These are phyloP conservation scores for Paradoxurus hermaphroditus DNA, from an alignment of 2,113 vertebrate genomes.

Conservation along the genomic window DNA sequence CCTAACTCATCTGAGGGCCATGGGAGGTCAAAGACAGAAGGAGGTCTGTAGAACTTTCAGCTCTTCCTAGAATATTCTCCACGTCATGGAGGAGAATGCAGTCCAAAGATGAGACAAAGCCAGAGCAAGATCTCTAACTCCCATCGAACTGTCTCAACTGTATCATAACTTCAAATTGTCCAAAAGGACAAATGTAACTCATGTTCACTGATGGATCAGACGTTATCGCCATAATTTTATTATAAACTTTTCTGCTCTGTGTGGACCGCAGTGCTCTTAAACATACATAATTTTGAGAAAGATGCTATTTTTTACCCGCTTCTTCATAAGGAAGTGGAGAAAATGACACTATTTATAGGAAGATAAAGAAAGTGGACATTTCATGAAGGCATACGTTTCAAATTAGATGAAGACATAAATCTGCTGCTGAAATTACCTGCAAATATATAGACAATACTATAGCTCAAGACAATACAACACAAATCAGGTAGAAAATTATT, in stretches of 20 bases:
- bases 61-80: background rate
- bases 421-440: conserved; percentile 47
- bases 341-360: conserved; percentile 48
- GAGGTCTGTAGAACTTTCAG: background rate
- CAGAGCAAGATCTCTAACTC: background rate
- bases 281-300: background rate
- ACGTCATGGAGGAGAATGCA: background rate
- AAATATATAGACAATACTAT: conserved; percentile 14
- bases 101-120: background rate
- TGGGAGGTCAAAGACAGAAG: background rate
- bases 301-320: background rate
- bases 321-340: conserved; percentile 33
- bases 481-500: conserved; percentile 69
- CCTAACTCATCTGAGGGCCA: background rate
- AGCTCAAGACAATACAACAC: conserved; percentile 57
- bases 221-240: background rate
- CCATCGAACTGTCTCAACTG: background rate
- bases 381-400: conserved; percentile 58
- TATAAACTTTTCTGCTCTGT: background rate
- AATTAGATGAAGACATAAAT: conserved; percentile 70
- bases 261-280: background rate
- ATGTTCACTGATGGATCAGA: background rate
- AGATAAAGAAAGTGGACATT: conserved; percentile 59
- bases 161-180: background rate
- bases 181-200: background rate